phyloP scores from a whole-genome alignment of 2,888 invertebrate species.

The Odontothrips loti region DNA sequence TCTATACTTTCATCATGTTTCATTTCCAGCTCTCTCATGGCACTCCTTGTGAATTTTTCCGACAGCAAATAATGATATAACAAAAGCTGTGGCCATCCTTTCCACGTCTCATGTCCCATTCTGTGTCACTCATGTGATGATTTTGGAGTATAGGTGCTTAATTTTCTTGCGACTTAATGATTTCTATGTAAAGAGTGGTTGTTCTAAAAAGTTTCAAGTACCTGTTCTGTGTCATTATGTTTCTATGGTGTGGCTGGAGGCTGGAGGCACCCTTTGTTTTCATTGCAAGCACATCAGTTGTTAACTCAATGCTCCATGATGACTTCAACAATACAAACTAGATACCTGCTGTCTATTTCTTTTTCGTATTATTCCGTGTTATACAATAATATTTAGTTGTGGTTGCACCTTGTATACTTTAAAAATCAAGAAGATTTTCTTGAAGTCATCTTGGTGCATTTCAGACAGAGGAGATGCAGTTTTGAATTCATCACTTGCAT shows the following conservation, averaged over 20 bases:
- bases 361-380: no score
- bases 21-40: no score
- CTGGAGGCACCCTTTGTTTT: not conserved
- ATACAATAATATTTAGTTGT: no score
- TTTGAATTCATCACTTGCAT: not conserved
- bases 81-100: not conserved
- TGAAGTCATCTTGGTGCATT: not conserved
- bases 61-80: no score
- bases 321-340: not conserved
- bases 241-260: not conserved
- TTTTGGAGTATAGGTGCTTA: not conserved
- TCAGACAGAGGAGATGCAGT: not conserved
- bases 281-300: not conserved
- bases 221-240: not conserved
- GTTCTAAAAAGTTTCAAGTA: not conserved
- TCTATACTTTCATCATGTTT: not conserved
- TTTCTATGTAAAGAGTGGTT: not conserved
- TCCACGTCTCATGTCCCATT: not conserved
- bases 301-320: not conserved
- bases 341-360: no score
- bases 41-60: no score
- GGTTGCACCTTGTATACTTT: no score
- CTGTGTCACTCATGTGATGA: conserved; percentile 3
- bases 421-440: no score
- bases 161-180: not conserved